A percentile compares a stretch with the other conserved stretches of the same genome.
Evolutionary conservation across 2,113 vertebrate genomes (phyloP).

Genomic region (Crypturellus undulatus): DNA sequence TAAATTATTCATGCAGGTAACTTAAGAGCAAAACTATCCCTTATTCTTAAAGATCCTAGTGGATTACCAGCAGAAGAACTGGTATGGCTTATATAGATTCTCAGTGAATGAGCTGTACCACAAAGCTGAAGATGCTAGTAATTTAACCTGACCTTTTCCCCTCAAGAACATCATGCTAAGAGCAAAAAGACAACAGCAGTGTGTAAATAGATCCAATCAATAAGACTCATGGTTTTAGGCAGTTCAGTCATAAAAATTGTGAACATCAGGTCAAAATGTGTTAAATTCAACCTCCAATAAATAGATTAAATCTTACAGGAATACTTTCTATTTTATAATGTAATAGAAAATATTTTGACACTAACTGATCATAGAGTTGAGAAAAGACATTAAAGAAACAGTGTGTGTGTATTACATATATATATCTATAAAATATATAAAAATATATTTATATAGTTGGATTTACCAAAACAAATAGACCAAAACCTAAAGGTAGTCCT

Average conservation of each 20-base stretch:
- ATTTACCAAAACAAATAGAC: not conserved
- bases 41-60: not conserved
- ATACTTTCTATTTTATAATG: not conserved
- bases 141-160: not conserved
- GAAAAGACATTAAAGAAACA: not conserved
- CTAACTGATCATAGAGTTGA: not conserved
- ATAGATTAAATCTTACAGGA: not conserved
- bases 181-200: not conserved
- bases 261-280: not conserved
- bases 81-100: not conserved
- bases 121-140: not conserved
- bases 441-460: no score
- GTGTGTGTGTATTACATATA: no score
- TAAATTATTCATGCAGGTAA: constrained; percentile 1
- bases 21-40: not conserved
- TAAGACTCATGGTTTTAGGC: not conserved
- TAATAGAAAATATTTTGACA: not conserved
- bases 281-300: not conserved
- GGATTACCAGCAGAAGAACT: not conserved
- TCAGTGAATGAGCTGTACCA: not conserved
- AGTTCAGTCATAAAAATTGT: not conserved
- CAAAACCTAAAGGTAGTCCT: not conserved
- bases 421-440: not conserved
- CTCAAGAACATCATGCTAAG: not conserved
- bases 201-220: not conserved